phyloP scores from a whole-genome alignment of 2,888 invertebrate genomes.

The Papilio gigon region DNA sequence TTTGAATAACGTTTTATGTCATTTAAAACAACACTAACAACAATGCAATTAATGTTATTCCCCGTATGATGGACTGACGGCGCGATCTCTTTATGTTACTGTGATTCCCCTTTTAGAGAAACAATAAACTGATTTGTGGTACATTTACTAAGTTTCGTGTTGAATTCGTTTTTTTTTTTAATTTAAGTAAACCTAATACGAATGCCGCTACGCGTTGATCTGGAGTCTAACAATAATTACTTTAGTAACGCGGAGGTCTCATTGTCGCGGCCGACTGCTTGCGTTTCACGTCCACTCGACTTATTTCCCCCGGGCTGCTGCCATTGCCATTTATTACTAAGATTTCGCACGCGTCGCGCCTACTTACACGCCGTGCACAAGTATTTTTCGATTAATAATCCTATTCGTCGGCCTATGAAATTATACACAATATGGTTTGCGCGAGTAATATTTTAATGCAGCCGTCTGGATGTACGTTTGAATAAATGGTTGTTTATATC shows the following conservation, averaged over 20 bases:
- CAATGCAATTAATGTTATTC: background rate
- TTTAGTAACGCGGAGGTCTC: slow-evolving; percentile 57
- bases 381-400: slow-evolving; percentile 42
- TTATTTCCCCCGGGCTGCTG: slow-evolving; percentile 58
- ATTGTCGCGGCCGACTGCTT: slow-evolving; percentile 56
- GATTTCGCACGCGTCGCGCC: slow-evolving; percentile 56
- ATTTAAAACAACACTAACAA: background rate
- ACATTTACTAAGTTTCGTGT: background rate
- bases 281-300: slow-evolving; percentile 58
- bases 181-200: slow-evolving; percentile 32
- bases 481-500: slow-evolving; percentile 9
- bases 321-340: slow-evolving; percentile 63
- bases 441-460: slow-evolving; percentile 38
- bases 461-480: slow-evolving; percentile 2
- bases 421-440: slow-evolving; percentile 34
- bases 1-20: background rate
- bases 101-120: background rate
- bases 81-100: background rate
- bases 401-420: slow-evolving; percentile 39
- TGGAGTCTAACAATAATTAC: slow-evolving; percentile 72
- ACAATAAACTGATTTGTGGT: background rate
- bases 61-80: background rate
- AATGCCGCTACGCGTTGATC: slow-evolving; percentile 55
- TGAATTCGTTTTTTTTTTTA: background rate
- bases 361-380: slow-evolving; percentile 47